These are phyloP conservation scores for Melolontha melolontha DNA, from an alignment of 2,888 invertebrate species.

Conservation along the genomic window DNA sequence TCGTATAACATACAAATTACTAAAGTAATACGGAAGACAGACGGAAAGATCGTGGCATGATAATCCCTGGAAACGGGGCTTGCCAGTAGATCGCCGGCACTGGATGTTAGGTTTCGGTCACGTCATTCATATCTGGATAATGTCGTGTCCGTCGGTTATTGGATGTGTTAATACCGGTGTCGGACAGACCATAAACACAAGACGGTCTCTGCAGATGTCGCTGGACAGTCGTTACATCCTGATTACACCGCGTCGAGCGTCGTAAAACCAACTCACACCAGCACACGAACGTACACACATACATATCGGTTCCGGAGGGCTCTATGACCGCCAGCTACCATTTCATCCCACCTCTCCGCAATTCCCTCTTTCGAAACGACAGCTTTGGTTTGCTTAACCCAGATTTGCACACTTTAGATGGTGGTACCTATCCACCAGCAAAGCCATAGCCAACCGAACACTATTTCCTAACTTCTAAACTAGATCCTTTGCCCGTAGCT, in stretches of 20 bases:
- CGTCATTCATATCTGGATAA: conserved; percentile 67
- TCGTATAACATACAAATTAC: conserved; percentile 40
- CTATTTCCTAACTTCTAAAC: conserved; percentile 35
- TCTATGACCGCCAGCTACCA: conserved; percentile 30
- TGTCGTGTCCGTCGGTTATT: conserved; percentile 65
- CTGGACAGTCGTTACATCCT: conserved; percentile 63
- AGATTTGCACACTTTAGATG: conserved; percentile 42
- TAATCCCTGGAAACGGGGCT: conserved; percentile 25
- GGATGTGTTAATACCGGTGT: conserved; percentile 67
- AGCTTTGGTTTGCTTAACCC: conserved; percentile 49
- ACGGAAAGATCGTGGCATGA: conserved; percentile 32
- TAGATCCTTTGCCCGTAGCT: conserved; percentile 20
- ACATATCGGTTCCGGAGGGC: conserved; percentile 23
- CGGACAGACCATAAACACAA: conserved; percentile 65
- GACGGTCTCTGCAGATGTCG: conserved; percentile 64
- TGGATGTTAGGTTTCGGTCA: conserved; percentile 56
- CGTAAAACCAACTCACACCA: conserved; percentile 55
- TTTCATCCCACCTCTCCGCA: conserved; percentile 24
- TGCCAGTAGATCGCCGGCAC: conserved; percentile 26
- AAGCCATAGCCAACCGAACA: conserved; percentile 2
- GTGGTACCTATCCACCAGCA: conserved; percentile 22
- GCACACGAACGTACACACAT: conserved; percentile 13
- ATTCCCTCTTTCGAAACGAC: conserved; percentile 42
- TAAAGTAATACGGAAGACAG: conserved; percentile 38
- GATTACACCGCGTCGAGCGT: conserved; percentile 59